phyloP scores from a whole-genome alignment of 2,797 vertebrate species.

The Macropus fuliginosus region DNA sequence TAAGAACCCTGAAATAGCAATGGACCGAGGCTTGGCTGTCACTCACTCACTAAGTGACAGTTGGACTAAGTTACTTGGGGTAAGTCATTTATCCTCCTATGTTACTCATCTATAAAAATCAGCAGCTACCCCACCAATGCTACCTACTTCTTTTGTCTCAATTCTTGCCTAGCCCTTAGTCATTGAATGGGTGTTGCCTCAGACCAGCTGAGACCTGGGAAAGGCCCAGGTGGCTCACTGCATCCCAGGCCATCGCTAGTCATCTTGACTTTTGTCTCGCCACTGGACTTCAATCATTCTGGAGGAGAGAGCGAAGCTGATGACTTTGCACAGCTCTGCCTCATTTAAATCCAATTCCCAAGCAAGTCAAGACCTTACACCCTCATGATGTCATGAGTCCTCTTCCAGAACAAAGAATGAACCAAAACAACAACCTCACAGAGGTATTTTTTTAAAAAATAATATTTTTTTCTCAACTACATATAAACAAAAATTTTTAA shows the following conservation, averaged over 20 bases:
- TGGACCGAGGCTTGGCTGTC: neutral
- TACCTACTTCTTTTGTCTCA: neutral
- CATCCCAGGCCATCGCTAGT: neutral
- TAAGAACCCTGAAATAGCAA: neutral
- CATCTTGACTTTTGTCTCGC: neutral
- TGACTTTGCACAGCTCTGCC: neutral
- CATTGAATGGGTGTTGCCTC: too few relatives aligned
- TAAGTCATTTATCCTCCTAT: neutral
- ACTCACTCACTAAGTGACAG: neutral
- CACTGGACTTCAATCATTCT: neutral
- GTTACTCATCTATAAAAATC: neutral
- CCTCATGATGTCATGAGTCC: neutral
- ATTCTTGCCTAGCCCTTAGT: too few relatives aligned
- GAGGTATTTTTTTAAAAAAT: neutral
- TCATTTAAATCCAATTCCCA: neutral
- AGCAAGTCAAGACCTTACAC: neutral
- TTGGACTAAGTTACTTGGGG: neutral
- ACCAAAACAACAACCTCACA: neutral
- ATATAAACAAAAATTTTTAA: neutral
- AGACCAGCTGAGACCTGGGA: neutral
- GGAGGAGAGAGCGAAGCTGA: neutral
- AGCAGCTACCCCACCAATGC: neutral
- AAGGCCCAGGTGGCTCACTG: neutral
- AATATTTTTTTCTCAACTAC: neutral
- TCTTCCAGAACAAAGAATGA: neutral